Percentiles rank a stretch among this genome's conserved stretches.
Evolutionary conservation across 2,113 vertebrate species (phyloP).

Genomic region (Anoura caudifer): DNA sequence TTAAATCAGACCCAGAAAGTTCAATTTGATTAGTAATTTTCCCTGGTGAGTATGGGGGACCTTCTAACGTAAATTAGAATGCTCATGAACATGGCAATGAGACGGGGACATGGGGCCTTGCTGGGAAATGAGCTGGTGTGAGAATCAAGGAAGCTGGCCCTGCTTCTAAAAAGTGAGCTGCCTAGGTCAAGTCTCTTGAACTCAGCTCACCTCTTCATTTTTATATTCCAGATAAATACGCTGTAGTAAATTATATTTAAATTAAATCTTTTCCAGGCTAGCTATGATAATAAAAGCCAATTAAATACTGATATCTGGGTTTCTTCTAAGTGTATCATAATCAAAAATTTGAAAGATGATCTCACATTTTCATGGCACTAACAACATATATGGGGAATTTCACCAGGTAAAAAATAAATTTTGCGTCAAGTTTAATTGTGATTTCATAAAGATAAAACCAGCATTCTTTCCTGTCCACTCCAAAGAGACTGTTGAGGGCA

Average conservation of each 20-base stretch:
- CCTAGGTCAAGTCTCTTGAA: background rate
- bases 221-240: background rate
- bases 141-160: background rate
- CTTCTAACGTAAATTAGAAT: constrained; percentile 67
- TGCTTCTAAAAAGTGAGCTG: background rate
- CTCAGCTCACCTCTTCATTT: background rate
- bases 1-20: constrained; percentile 68
- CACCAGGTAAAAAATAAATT: background rate
- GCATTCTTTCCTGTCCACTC: background rate
- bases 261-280: background rate
- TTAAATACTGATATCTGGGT: background rate
- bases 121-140: constrained; percentile 3
- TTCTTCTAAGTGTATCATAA: background rate
- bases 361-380: background rate
- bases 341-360: background rate
- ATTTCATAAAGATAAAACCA: background rate
- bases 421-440: background rate
- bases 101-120: background rate
- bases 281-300: background rate
- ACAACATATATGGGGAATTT: background rate
- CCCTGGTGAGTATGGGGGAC: constrained; percentile 14
- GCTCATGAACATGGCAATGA: constrained; percentile 59
- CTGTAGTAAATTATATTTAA: background rate
- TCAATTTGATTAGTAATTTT: constrained; percentile 73
- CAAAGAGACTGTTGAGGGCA: background rate